Base-by-base conservation (phyloP, 2,888 invertebrate genomes). In the Nebria salina region DNA sequence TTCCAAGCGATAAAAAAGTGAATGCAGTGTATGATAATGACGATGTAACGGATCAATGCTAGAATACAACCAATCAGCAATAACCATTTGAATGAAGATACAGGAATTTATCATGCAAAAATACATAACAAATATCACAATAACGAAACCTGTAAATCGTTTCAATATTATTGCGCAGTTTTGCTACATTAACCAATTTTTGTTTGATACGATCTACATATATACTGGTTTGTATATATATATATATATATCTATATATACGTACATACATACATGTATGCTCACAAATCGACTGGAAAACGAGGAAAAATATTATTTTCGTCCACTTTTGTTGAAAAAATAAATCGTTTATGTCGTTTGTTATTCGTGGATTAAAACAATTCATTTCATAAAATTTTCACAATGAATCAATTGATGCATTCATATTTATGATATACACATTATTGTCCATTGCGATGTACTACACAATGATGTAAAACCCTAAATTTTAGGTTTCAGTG, bases 1-100 rank as follows among this genome's bases (percentile, higher is more conserved):
- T 70, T 25, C 70, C 70, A 70, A 70, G 25, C 70, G 70, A 70
- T 70, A 70, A 70, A 70, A 20, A 70, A 70, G 70, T 25, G 70
- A 70, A 25, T 25, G 11, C 70, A 26, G 34, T 25, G 13, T 70
- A 34, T 70, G 26, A 25, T 70, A 20, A 70, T 54, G 54, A 54
- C 54, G 54, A 54, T 54, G 54, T 1, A 54, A 54, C 54, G 8
- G 54, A 7, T 54, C 54, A 54, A 7, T 54, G 54, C 54, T 54
- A 2, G 54, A 11, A 54, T 54, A 54, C 54, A 54, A 54, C 54
- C 54, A 54, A 54, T 54, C 54, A 13, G 3, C 8, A 54, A 54
- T 13, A 8, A 0, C 4, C 7, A 8, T 11, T 8, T 4, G 54
- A 54, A 54, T 54, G 54, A 54, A 54, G 54, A 54, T 54, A 11